A percentile compares a stretch with the other conserved stretches of the same genome.
These are phyloP conservation scores for Papilio polyxenes DNA, from an alignment of 1,140 invertebrate species.

Conservation along the genomic window DNA sequence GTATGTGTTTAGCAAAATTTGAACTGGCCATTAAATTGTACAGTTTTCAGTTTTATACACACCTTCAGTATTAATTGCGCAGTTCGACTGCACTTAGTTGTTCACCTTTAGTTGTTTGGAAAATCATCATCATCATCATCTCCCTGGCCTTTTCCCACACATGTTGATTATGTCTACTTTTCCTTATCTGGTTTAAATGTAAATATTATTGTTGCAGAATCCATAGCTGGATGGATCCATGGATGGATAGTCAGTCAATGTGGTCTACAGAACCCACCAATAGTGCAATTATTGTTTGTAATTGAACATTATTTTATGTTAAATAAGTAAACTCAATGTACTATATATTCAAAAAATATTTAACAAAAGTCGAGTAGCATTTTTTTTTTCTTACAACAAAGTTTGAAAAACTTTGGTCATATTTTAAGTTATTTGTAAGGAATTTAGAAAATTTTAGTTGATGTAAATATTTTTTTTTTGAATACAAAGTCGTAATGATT, in stretches of 20 bases:
- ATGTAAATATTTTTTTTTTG: constrained; percentile 8
- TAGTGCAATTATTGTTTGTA: constrained; percentile 51
- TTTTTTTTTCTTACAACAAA: constrained; percentile 21
- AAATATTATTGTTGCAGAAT: constrained; percentile 42
- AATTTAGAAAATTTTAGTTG: not conserved
- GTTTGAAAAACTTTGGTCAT: constrained; percentile 30
- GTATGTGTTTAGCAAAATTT: no score
- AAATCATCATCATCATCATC: no score
- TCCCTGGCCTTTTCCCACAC: no score
- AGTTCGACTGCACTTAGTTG: no score
- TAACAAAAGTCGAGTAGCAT: constrained; percentile 7
- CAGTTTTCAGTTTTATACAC: no score
- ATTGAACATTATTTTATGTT: not conserved
- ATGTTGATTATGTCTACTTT: no score
- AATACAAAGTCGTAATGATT: not conserved
- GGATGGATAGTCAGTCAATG: not conserved
- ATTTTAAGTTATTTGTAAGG: constrained; percentile 30
- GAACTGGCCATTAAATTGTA: no score
- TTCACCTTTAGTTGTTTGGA: no score
- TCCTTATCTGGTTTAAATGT: no score
- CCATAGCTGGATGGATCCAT: not conserved
- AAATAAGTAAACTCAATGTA: constrained; percentile 7
- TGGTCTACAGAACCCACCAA: constrained; percentile 47
- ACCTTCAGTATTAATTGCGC: no score
- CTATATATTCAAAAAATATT: constrained; percentile 41